These are phyloP conservation scores for Delichon dasypus DNA, from an alignment of 2,797 vertebrate species.

Conservation along the genomic window DNA sequence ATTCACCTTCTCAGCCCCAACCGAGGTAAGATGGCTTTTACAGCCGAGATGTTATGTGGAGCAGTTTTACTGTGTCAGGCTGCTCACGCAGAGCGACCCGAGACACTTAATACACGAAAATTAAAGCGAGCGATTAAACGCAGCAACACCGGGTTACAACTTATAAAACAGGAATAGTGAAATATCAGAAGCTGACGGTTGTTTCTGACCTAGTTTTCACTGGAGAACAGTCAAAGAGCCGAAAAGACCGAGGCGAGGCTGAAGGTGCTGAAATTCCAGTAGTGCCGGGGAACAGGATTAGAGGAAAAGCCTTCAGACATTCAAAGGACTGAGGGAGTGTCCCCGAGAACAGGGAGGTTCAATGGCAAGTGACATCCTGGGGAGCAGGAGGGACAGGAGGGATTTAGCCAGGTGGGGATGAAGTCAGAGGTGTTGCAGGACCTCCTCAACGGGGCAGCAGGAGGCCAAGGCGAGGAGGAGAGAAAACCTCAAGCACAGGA, in stretches of 20 bases:
- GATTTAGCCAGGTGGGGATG: background rate
- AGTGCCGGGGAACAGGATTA: conserved; percentile 25
- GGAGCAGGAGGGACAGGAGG: background rate
- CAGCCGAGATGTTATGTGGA: background rate
- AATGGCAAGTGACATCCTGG: background rate
- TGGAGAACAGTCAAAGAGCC: conserved; percentile 49
- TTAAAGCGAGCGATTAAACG: background rate
- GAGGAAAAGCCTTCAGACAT: background rate
- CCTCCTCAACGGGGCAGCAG: background rate
- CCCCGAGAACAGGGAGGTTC: background rate
- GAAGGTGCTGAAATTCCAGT: conserved; percentile 63
- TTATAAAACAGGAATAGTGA: background rate
- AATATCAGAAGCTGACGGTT: conserved; percentile 45
- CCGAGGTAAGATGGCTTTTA: background rate
- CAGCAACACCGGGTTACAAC: background rate
- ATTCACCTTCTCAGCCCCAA: background rate
- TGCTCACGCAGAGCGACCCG: background rate
- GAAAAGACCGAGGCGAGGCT: background rate
- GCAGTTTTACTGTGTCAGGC: background rate
- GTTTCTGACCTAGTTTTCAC: conserved; percentile 64
- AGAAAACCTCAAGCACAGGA: background rate
- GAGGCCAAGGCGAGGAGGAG: background rate
- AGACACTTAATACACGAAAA: background rate
- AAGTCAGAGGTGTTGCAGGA: fast-evolving
- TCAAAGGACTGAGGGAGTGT: background rate